Base-by-base conservation (phyloP, 2,888 invertebrate species). In the Mechanitis messenoides region DNA sequence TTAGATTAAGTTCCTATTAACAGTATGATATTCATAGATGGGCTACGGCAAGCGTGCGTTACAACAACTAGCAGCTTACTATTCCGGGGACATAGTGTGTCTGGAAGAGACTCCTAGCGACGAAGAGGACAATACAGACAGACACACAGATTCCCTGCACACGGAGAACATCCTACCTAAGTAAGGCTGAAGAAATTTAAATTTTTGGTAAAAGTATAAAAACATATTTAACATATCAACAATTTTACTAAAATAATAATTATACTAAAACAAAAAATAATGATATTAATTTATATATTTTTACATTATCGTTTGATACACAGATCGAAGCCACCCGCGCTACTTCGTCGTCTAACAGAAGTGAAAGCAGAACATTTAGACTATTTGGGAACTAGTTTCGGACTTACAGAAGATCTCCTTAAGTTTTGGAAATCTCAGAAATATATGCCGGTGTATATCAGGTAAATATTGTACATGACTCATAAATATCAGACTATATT, bases 301-400 rank as follows among this genome's bases (percentile, higher is more conserved):
- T 20, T 9, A 59, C n/a, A 50, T 31, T 0, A 50, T 2, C n/a
- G 1, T 3, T 9, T 31, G 6, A 50, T 50, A 42, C 35, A 35
- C 69, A 89, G 89, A 64, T 92, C 94, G 53, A 93, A 94, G 65
- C 92, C 98, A 3, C 98, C 98, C 0, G 97, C 98, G 0, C 88
- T 99, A 7, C 85, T 99, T 33, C 91, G 95, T 66, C 95, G 97
- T 70, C 89, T 99, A 45, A 93, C 92, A 45, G 98, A 99, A 84
- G 92, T 98, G 62, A 88, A 84, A 12, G 94, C 98, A 0, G 98
- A 98, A 79, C 91, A 91, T 63, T 88, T 99, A 61, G 95, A 99
- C 83, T 99, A 99, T 75, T 79, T 99, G 35, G 99, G 99, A 5
- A 98, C 98, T 2, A 97, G 98, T 0, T 99, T 94, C 78, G 98